These are phyloP conservation scores for Channallabes apus DNA, from an alignment of 2,797 vertebrate species.

Conservation along the genomic window DNA sequence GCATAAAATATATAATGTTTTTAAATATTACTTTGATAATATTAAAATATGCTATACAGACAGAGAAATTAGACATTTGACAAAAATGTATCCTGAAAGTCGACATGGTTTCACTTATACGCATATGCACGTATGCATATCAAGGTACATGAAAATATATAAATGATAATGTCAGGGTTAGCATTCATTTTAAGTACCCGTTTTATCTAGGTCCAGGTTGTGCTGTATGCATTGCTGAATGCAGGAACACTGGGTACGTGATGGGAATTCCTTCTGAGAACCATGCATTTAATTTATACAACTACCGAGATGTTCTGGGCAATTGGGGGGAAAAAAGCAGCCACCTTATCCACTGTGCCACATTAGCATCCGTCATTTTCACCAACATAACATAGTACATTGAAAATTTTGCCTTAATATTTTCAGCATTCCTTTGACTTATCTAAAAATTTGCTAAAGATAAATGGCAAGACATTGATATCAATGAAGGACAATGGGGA, in stretches of 20 bases:
- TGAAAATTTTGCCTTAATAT: neutral
- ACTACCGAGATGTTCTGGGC: neutral
- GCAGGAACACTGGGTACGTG: neutral
- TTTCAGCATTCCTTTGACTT: slow-evolving; percentile 11
- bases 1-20: neutral
- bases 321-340: neutral
- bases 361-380: neutral
- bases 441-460: neutral
- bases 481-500: slow-evolving; percentile 26
- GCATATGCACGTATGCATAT: neutral
- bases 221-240: neutral
- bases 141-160: neutral
- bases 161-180: neutral
- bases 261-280: neutral
- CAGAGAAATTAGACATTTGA: slow-evolving; percentile 4
- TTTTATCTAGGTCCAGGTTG: neutral
- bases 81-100: neutral
- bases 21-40: neutral
- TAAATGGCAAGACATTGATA: slow-evolving; percentile 22
- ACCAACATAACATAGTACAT: neutral
- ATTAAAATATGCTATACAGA: slow-evolving; percentile 13
- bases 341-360: neutral
- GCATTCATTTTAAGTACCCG: neutral
- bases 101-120: too few species aligned
- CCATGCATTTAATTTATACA: neutral